Percentiles rank a stretch among this genome's conserved stretches.
These are phyloP conservation scores for Itoplectis maculator DNA, from an alignment of 2,888 invertebrate genomes.

Conservation along the genomic window DNA sequence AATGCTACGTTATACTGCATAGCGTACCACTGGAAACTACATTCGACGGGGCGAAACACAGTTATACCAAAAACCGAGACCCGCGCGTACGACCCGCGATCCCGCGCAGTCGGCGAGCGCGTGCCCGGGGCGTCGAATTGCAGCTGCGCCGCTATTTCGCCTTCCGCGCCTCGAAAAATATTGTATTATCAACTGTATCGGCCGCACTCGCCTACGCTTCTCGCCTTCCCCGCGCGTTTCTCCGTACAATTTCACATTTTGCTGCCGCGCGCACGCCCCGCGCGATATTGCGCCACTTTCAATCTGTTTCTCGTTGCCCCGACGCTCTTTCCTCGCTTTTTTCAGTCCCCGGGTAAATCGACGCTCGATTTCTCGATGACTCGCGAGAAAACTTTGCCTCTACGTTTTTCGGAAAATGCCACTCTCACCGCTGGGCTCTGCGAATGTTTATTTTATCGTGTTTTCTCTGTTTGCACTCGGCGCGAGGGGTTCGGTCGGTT, in stretches of 20 bases:
- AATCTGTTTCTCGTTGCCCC: slow-evolving; percentile 13
- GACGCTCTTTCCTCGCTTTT: slow-evolving; percentile 18
- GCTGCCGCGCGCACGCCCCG: not conserved
- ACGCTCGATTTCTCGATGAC: slow-evolving; percentile 19
- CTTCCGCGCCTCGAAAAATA: slow-evolving; percentile 50
- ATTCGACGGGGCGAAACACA: slow-evolving; percentile 45
- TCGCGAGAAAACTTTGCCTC: slow-evolving; percentile 17
- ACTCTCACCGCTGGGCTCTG: not conserved
- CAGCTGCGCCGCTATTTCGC: slow-evolving; percentile 40
- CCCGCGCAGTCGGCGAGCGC: slow-evolving; percentile 51
- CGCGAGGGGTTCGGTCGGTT: too few species aligned
- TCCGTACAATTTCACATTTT: not conserved
- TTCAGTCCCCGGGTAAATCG: not conserved
- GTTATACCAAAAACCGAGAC: slow-evolving; percentile 24
- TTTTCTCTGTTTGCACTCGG: too few species aligned
- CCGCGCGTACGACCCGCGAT: slow-evolving; percentile 27
- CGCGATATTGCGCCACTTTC: slow-evolving; percentile 26
- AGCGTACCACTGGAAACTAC: not conserved
- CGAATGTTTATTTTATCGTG: too few species aligned
- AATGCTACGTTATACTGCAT: not conserved
- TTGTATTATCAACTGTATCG: slow-evolving; percentile 40
- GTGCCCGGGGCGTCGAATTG: slow-evolving; percentile 57
- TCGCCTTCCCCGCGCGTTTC: not conserved
- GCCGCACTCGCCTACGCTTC: slow-evolving; percentile 26
- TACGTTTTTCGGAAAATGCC: not conserved